A percentile compares a stretch with the other conserved stretches of the same genome.
Conservation (phyloP, 2,888 invertebrate species). For the Hypselothyrea guttata region DNA sequence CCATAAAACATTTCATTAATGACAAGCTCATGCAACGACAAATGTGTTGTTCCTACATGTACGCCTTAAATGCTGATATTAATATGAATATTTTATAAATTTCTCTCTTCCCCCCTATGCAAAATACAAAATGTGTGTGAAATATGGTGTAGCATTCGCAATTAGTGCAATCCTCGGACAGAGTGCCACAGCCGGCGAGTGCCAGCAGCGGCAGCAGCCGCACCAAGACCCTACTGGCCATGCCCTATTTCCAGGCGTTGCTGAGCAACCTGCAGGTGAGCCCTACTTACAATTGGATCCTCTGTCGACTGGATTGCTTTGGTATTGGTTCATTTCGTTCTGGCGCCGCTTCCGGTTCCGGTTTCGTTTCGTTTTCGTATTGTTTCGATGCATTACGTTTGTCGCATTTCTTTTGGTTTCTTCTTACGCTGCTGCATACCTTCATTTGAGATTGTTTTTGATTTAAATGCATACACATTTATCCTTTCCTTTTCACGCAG, state of each 20-base stretch:
- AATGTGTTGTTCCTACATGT: not conserved
- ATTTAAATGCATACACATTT: constrained; percentile 51
- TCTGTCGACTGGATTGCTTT: constrained; percentile 30
- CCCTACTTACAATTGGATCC: constrained; percentile 15
- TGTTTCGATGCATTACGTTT: constrained; percentile 8
- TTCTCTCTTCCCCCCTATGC: constrained; percentile 30
- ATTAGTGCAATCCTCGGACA: constrained; percentile 81
- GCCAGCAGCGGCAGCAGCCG: constrained; percentile 82
- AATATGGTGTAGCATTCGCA: constrained; percentile 75
- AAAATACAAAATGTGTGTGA: not conserved
- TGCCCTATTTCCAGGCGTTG: constrained; percentile 88
- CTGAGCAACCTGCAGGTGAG: constrained; percentile 89
- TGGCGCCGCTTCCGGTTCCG: constrained; percentile 7
- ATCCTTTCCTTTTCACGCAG: constrained; percentile 7
- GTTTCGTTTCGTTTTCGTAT: constrained; percentile 19
- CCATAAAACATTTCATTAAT: too few species aligned
- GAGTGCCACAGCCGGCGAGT: constrained; percentile 80
- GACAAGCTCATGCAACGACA: too few species aligned
- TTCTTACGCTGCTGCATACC: constrained; percentile 32
- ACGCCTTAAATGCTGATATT: constrained; percentile 7
- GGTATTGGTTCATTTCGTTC: constrained; percentile 16
- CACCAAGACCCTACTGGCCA: constrained; percentile 80
- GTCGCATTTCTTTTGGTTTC: constrained; percentile 16
- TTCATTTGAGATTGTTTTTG: constrained; percentile 46
- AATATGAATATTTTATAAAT: constrained; percentile 52